Evolutionary conservation across 2,888 invertebrate genomes (phyloP).

Genomic region (Eupithecia vulgata): DNA sequence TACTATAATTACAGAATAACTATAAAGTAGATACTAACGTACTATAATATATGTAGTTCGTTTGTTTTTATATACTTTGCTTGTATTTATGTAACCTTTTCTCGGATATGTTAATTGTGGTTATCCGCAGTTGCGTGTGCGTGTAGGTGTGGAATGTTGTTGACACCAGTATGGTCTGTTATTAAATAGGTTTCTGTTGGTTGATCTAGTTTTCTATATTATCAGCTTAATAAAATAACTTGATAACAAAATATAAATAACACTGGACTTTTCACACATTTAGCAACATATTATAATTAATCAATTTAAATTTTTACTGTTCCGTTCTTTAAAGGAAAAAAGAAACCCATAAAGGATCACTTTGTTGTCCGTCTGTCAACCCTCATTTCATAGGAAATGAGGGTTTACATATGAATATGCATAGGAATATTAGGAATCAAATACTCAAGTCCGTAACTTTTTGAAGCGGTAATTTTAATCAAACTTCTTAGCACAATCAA

Average conservation of each 20-base stretch:
- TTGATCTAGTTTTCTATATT: constrained; percentile 5
- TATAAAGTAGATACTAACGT: too few species aligned
- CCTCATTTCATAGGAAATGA: too few species aligned
- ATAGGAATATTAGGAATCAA: too few species aligned
- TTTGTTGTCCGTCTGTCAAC: too few species aligned
- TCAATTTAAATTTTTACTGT: too few species aligned
- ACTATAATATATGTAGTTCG: too few species aligned
- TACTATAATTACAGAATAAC: not conserved
- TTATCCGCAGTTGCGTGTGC: not conserved
- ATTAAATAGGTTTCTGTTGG: not conserved
- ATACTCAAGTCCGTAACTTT: too few species aligned
- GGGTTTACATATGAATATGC: too few species aligned
- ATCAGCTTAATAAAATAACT: not conserved
- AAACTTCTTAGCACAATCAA: too few species aligned
- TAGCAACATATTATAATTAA: not conserved
- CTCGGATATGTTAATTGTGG: constrained; percentile 13
- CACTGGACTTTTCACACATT: not conserved
- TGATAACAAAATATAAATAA: not conserved
- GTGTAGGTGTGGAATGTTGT: constrained; percentile 9
- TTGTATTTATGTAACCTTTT: not conserved
- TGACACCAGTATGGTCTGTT: constrained; percentile 6
- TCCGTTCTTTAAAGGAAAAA: too few species aligned
- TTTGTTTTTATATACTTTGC: not conserved
- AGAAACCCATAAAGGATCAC: too few species aligned
- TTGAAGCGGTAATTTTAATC: too few species aligned